A percentile compares a stretch with the other conserved stretches of the same genome.
Evolutionary conservation across 2,797 vertebrate species (phyloP).

Genomic region (Argya squamiceps): DNA sequence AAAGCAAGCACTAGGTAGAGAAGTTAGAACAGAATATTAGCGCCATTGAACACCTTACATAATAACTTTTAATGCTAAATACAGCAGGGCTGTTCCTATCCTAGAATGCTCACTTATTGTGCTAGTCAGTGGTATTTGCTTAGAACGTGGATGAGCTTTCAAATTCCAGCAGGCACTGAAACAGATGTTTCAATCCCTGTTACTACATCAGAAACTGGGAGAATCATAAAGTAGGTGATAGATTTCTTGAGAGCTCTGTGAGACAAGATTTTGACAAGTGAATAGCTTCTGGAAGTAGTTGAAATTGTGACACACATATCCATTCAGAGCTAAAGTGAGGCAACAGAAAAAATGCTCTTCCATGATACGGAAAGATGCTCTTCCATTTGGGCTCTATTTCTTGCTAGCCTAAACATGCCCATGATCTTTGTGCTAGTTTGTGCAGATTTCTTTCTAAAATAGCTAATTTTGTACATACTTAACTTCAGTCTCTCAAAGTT

Average conservation of each 20-base stretch:
- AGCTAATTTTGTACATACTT: neutral
- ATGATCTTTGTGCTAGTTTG: neutral
- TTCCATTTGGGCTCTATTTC: neutral
- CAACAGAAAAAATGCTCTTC: neutral
- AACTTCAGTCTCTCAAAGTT: neutral
- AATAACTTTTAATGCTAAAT: neutral
- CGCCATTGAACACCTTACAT: neutral
- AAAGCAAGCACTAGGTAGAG: neutral
- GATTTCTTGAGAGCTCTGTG: neutral
- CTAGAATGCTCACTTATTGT: neutral
- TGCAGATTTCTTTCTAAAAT: neutral
- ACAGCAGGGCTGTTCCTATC: neutral
- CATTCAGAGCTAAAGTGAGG: neutral
- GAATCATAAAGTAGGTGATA: neutral
- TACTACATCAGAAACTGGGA: neutral
- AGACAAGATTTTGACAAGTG: neutral
- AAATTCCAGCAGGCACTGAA: neutral
- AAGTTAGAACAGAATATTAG: neutral
- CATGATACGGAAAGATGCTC: neutral
- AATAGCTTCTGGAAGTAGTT: neutral
- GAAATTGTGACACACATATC: fast-evolving
- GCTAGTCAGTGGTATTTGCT: neutral
- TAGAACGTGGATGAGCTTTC: neutral
- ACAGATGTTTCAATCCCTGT: neutral
- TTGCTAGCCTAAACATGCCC: neutral